Evolutionary conservation across 2,888 invertebrate species (phyloP), one percentile per base, ranked within the genome.

Genomic region (Heteromyza rotundicornis): DNA sequence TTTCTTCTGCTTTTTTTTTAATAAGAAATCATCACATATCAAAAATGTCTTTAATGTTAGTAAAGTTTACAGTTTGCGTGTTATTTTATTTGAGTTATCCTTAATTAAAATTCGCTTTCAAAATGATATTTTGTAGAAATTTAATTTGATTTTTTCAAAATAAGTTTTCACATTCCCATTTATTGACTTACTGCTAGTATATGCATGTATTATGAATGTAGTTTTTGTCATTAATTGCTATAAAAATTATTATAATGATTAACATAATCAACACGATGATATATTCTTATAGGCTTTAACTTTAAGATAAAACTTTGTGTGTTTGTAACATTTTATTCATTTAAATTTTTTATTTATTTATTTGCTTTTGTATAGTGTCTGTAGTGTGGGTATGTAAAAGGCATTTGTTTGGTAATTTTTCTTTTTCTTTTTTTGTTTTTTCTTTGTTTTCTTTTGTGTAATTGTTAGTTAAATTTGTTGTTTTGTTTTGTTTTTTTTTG

Each of bases 1-100:
- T 51, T 35, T 24, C 27, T 63, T 74, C 71, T 69, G 71, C 73
- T 68, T 71, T 68, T 67, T 72, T 72, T 69, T 75, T 73, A 69
- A 67, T 73, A 75, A 74, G 74, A 75, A 79, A 78, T 79, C 77
- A 78, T 78, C 79, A 78, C 78, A 75, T 75, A 75, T 75, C 75
- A 75, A 75, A 75, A 78, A 76, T 56, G 71, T 77, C 72, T 75
- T 74, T 77, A 74, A 75, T 71, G 69, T 70, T 70, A 50, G 23
- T 55, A 36, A 44, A 17, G 16, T 53, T 58, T 32, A 47, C 23
- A 50, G 8, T 50, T 74, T 76, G 66, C 76, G 76, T 73, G 66
- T 65, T 55, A 69, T 64, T 49, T 60, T 63, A 19, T 14, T 14
- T 50, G 50, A 16, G 20, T n/a, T n/a, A n/a, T n/a, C n/a, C n/a